phyloP scores from a whole-genome alignment of 2,113 vertebrate genomes.

The Otolemur garnettii region DNA sequence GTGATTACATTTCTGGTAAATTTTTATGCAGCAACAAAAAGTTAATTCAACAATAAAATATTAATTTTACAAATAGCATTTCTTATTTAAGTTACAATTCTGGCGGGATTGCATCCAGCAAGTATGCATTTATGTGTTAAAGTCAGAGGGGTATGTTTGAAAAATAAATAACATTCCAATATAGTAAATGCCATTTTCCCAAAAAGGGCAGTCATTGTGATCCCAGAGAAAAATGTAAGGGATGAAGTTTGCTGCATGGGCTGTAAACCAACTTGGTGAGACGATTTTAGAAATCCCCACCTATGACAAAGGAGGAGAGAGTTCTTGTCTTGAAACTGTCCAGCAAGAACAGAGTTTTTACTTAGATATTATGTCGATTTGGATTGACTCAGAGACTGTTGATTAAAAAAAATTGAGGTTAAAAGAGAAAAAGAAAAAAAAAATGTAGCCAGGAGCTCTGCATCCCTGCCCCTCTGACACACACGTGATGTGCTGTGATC shows the following conservation, averaged over 20 bases:
- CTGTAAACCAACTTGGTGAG: too few species aligned
- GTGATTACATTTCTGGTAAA: not conserved
- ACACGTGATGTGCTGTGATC: too few species aligned
- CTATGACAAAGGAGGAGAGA: not conserved
- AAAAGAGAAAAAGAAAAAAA: not conserved
- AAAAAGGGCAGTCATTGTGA: accelerated
- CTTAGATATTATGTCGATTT: not conserved
- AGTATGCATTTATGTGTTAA: not conserved
- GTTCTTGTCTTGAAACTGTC: not conserved
- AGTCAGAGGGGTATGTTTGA: not conserved
- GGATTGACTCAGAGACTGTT: not conserved
- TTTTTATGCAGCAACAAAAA: not conserved
- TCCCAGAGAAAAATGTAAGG: not conserved
- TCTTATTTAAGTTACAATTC: not conserved
- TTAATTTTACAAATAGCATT: not conserved
- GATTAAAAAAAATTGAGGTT: not conserved
- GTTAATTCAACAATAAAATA: not conserved
- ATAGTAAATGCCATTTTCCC: not conserved
- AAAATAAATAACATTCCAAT: not conserved
- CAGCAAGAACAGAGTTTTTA: not conserved
- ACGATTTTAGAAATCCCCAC: not conserved
- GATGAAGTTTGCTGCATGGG: not conserved
- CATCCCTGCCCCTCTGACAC: not conserved
- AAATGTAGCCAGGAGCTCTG: not conserved
- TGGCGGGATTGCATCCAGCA: not conserved